Percentiles rank a stretch among this genome's conserved stretches.
Evolutionary conservation across 2,113 vertebrate species (phyloP).

Genomic region (Mixornis gularis): DNA sequence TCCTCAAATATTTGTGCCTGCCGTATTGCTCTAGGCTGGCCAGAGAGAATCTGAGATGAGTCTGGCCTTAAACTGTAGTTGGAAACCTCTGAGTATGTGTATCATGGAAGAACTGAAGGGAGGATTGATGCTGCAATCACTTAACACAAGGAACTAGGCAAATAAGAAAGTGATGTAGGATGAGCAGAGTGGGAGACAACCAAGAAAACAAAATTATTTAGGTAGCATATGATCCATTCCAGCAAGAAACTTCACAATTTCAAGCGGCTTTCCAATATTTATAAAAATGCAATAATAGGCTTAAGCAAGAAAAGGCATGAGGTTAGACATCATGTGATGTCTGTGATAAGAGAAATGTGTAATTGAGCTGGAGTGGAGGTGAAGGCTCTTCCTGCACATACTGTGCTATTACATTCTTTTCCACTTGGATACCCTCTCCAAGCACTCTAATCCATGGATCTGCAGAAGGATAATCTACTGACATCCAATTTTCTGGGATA

Average conservation of each 20-base stretch:
- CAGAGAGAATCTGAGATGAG: neutral
- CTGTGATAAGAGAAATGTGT: constrained; percentile 32
- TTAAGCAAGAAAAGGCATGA: constrained; percentile 14
- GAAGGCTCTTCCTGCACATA: neutral
- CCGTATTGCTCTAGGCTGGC: neutral
- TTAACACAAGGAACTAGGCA: neutral
- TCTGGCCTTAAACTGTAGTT: neutral
- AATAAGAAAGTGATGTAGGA: neutral
- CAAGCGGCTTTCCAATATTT: constrained; percentile 37
- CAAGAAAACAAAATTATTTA: neutral
- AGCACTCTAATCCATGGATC: constrained; percentile 57
- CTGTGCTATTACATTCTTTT: constrained; percentile 46
- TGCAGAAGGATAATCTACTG: constrained; percentile 59
- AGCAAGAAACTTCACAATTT: neutral
- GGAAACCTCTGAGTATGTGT: neutral
- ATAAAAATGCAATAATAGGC: constrained; percentile 19
- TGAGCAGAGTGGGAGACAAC: neutral
- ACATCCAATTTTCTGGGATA: constrained; percentile 54
- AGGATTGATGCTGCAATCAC: neutral
- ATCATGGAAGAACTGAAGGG: neutral
- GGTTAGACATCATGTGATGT: neutral
- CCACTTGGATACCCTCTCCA: constrained; percentile 48
- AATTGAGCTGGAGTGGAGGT: constrained; percentile 20
- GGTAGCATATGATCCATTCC: neutral
- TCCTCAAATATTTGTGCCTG: neutral